Base-by-base conservation (phyloP, 2,888 invertebrate species). In the Elmis aenea region DNA sequence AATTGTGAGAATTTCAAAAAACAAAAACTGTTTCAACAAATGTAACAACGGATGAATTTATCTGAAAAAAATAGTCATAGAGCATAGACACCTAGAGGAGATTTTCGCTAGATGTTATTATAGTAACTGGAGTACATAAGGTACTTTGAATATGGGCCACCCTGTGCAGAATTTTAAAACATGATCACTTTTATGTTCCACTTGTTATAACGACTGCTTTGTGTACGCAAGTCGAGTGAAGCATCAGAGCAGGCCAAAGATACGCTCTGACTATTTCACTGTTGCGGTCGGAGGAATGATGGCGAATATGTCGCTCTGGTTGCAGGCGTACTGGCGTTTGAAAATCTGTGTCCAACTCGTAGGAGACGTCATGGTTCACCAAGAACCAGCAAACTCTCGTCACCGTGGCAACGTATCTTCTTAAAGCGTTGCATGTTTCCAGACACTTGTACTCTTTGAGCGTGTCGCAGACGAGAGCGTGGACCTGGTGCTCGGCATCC, bases 361-460 rank as follows among this genome's bases (percentile, higher is more conserved):
- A 73, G 2, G 80, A 75, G 3, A 79, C 76, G 22, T 74, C 78
- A 62, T 88, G 86, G 57, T 88, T 84, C 33, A 82, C 79, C 58
- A 92, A 71, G 43, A 80, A 79, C 94, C 94, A 95, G 2, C 91
- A 86, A n/a, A 90, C 75, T 40, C 85, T 76, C 23, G 91, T 88
- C 42, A 89, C 85, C 22, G 85, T 83, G 15, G 81, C 75, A 32
- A 90, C 85, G 64, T 90, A 91, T 51, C 81, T 79, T 55, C 82
- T 77, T 36, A 95, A 74, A 14, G 85, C 82, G 1, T 75, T 74
- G 62, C 91, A 93, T 1, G 76, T 70, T 49, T 83, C 83, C 56
- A 96, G 73, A 63, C 90, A 87, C 16, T 92, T 90, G 69, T 94
- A 96, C 71, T 95, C 95, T 59, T 89, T 90, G 10, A 96, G 74